These are phyloP conservation scores for Pseudomyrmex flavicornis DNA, from an alignment of 1,140 invertebrate genomes.

Conservation along the genomic window DNA sequence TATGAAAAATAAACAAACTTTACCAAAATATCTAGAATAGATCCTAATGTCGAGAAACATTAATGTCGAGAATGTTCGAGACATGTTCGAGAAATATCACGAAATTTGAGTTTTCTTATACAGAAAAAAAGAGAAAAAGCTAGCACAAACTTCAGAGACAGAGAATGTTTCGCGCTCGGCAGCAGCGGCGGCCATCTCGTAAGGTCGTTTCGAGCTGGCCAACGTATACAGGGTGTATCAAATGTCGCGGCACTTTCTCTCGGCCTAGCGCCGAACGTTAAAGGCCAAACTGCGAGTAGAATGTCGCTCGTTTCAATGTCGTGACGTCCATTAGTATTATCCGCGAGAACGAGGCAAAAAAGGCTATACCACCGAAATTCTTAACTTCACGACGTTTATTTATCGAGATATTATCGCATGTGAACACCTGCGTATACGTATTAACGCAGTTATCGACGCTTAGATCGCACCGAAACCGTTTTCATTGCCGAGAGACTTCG, in stretches of 20 bases:
- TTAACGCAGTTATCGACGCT: no score
- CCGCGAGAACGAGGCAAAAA: background rate
- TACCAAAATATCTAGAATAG: background rate
- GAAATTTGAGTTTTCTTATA: conserved; percentile 46
- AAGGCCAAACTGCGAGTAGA: conserved; percentile 34
- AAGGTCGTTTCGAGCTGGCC: conserved; percentile 57
- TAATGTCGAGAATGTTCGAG: background rate
- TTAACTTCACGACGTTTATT: no score
- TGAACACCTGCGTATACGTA: no score
- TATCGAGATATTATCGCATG: no score
- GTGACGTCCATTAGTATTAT: background rate
- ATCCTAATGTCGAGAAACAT: conserved; percentile 3
- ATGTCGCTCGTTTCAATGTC: conserved; percentile 43
- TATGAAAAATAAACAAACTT: background rate
- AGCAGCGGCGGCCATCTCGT: conserved; percentile 47
- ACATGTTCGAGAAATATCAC: conserved; percentile 6
- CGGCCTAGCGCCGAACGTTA: conserved; percentile 4
- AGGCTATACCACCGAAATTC: background rate
- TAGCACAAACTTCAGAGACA: conserved; percentile 38
- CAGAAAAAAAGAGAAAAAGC: no score
- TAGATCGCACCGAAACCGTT: no score
- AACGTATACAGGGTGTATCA: conserved; percentile 58
- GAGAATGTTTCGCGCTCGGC: conserved; percentile 39
- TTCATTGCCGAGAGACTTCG: no score
- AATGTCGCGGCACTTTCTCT: conserved; percentile 55